phyloP scores from a whole-genome alignment of 2,113 vertebrate genomes.

The Leucosticte australis region DNA sequence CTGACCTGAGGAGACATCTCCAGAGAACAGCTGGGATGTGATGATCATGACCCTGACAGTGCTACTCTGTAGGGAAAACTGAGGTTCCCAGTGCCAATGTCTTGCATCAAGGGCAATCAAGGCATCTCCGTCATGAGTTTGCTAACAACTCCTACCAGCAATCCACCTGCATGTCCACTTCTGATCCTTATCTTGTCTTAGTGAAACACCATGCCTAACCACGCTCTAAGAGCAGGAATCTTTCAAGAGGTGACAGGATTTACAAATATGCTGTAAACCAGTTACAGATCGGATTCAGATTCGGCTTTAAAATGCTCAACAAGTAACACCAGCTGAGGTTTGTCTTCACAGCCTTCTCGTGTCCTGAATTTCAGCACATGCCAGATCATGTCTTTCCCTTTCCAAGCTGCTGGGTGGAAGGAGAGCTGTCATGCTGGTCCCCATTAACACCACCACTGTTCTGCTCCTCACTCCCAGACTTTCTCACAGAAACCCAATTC shows the following conservation, averaged over 20 bases:
- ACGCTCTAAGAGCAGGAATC: neutral
- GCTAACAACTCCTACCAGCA: neutral
- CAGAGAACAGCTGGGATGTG: neutral
- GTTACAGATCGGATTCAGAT: neutral
- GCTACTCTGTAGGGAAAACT: neutral
- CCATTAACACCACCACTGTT: neutral
- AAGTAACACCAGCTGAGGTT: conserved; percentile 6
- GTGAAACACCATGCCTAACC: neutral
- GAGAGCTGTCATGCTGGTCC: neutral
- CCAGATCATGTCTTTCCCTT: neutral
- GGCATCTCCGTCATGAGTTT: neutral
- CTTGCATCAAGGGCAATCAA: neutral
- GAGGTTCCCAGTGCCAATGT: neutral
- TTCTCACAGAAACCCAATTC: neutral
- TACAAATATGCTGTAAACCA: neutral
- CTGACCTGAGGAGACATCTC: neutral
- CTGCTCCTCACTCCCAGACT: neutral
- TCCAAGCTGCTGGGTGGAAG: neutral
- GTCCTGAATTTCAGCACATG: neutral
- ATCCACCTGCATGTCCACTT: neutral
- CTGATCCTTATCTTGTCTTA: neutral
- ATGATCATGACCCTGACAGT: neutral
- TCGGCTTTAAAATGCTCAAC: neutral
- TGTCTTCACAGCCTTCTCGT: neutral
- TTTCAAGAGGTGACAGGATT: neutral